Evolutionary conservation across 2,888 invertebrate genomes (phyloP).

Genomic region (Pachliopta kotzebuea): DNA sequence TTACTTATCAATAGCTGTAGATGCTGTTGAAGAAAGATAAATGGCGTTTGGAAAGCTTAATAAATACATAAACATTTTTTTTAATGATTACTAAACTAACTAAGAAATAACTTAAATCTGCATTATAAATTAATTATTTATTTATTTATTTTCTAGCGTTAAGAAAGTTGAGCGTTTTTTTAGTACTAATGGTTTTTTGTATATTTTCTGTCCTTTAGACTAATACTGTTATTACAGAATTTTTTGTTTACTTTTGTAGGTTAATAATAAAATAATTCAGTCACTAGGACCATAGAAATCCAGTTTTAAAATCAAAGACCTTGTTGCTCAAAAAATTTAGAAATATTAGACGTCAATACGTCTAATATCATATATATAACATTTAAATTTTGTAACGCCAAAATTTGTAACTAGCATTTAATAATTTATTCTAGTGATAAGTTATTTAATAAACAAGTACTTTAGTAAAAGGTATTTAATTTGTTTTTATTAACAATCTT

Average conservation of each 20-base stretch:
- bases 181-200: no score
- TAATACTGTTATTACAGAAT: no score
- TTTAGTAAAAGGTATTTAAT: not conserved
- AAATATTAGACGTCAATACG: no score
- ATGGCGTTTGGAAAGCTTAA: conserved; percentile 24
- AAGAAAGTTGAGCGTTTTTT: not conserved
- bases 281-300: conserved; percentile 61
- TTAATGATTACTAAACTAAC: not conserved
- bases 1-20: conserved; percentile 22
- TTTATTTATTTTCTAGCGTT: not conserved
- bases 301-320: conserved; percentile 16
- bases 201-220: no score
- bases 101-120: not conserved
- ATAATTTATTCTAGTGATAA: conserved; percentile 20
- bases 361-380: conserved; percentile 5
- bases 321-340: conserved; percentile 23
- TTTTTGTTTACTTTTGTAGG: no score
- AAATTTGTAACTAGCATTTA: conserved; percentile 9
- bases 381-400: conserved; percentile 7
- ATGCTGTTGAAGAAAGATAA: conserved; percentile 23
- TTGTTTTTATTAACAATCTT: no score
- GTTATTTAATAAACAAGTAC: conserved; percentile 7
- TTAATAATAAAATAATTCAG: conserved; percentile 43
- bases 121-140: not conserved
- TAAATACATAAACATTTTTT: not conserved